phyloP scores from a whole-genome alignment of 2,113 vertebrate species.

The Pluvianellus socialis region DNA sequence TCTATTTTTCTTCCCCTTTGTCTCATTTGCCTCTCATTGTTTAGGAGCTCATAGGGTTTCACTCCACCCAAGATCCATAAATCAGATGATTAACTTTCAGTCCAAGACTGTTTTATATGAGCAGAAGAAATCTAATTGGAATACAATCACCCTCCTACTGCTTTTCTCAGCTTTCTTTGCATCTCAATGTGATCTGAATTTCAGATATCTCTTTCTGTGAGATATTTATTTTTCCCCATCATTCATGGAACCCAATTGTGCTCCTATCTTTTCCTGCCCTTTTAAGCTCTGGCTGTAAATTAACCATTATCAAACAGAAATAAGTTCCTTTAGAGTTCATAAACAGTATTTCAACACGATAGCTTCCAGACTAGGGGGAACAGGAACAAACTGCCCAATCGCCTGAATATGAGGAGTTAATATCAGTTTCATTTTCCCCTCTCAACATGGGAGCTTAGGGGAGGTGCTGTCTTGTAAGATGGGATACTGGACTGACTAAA shows the following conservation, averaged over 20 bases:
- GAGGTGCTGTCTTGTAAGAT: not conserved
- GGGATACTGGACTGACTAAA: not conserved
- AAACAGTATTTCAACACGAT: slow-evolving; percentile 44
- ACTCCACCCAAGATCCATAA: slow-evolving; percentile 60
- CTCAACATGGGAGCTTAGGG: not conserved
- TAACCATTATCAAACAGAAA: slow-evolving; percentile 59
- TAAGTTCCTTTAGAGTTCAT: slow-evolving; percentile 64
- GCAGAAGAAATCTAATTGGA: slow-evolving; percentile 73
- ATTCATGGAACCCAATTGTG: slow-evolving; percentile 52
- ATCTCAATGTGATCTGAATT: slow-evolving; percentile 75
- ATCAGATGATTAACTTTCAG: slow-evolving; percentile 75
- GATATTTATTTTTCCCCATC: slow-evolving; percentile 71
- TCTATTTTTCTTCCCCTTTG: not conserved
- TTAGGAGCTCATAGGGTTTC: slow-evolving; percentile 37
- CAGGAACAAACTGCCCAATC: not conserved
- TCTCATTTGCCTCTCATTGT: slow-evolving; percentile 43
- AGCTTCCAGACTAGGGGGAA: not conserved
- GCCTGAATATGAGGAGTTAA: not conserved
- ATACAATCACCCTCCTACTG: slow-evolving; percentile 63
- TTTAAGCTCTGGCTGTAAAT: slow-evolving; percentile 68
- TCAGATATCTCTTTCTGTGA: slow-evolving; percentile 68
- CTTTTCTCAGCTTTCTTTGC: slow-evolving; percentile 68
- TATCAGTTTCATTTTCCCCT: not conserved
- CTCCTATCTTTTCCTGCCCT: slow-evolving; percentile 63
- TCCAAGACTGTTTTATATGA: slow-evolving; percentile 52